Base-by-base conservation (phyloP, 2,797 vertebrate species). In the Cichlasoma orientale region DNA sequence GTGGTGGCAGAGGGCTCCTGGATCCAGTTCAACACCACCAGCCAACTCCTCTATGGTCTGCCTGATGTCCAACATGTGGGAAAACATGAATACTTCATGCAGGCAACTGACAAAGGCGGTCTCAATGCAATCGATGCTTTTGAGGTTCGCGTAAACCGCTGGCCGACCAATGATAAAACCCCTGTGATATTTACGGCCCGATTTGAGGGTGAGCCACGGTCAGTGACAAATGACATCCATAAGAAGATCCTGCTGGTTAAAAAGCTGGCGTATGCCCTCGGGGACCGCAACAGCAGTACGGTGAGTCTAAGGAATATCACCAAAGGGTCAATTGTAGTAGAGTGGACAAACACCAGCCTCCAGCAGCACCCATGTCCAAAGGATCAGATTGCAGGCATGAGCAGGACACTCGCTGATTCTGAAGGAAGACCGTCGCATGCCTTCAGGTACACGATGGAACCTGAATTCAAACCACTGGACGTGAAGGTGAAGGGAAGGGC, bases 11-110 rank as follows among this genome's bases (percentile, higher is more conserved):
- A 98, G 66, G 96, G 95, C 53, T 98, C 97, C 0, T 99, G 98
- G 98, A 98, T 99, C 36, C 97, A 98, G 90, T 98, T 99, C 88
- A 99, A 99, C 85, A 98, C 96, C 90, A 98, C 98, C 59, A 99
- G 97, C 92, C 98, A 99, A 83, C 96, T 99, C 11, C 97, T 99
- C 82, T 99, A 98, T 0, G 98, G 98, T 71, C 93, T 99, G 74
- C 98, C 98, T 0, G 97, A 98, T 70, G 91, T 72, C 78, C 92
- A 71, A 27, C 96, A 98, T 3, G 89, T 96, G 0, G 98, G 98
- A 3, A 98, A 97, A 79, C 98, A 99, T 0, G 98, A 98, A 81
- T 99, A 98, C 74, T 99, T 98, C 90, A 97, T 99, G 97, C 97
- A 98, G 0, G 98, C 98, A 0, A 96, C 97, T 0, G 98, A 99